A percentile compares a stretch with the other conserved stretches of the same genome.
Conservation (phyloP, 2,888 invertebrate genomes). For the Acanthosepion pharaonis region DNA sequence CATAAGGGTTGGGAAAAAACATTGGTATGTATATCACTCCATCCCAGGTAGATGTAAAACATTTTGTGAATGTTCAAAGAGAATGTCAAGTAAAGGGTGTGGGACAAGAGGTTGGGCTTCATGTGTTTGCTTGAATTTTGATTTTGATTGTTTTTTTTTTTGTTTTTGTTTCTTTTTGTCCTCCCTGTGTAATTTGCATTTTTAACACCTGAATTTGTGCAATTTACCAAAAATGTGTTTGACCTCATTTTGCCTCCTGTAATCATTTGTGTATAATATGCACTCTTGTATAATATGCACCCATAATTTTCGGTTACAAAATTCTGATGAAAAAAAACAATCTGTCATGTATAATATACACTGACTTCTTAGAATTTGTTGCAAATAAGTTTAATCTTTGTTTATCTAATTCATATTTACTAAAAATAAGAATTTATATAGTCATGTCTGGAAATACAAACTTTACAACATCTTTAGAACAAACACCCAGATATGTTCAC, state of each 20-base stretch:
- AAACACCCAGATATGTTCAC: no score
- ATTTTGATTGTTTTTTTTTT: not conserved
- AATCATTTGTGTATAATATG: no score
- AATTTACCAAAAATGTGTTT: not conserved
- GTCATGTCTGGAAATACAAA: no score
- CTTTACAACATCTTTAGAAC: no score
- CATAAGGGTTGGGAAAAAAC: slow-evolving; percentile 21
- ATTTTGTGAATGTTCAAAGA: not conserved
- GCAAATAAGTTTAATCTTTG: no score
- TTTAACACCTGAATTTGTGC: not conserved
- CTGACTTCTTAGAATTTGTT: no score
- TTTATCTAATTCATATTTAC: no score
- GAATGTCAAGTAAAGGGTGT: not conserved
- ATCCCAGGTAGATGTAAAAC: not conserved
- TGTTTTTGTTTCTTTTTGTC: not conserved
- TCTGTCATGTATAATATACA: no score
- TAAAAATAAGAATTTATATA: no score
- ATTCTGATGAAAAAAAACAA: no score
- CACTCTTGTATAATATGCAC: no score
- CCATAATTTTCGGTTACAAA: no score
- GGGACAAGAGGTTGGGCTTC: not conserved
- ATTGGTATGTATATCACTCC: slow-evolving; percentile 18
- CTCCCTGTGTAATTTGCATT: not conserved
- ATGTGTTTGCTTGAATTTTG: not conserved
- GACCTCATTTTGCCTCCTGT: not conserved